Conservation (phyloP, 2,113 vertebrate species). For the Nipponia nippon region DNA sequence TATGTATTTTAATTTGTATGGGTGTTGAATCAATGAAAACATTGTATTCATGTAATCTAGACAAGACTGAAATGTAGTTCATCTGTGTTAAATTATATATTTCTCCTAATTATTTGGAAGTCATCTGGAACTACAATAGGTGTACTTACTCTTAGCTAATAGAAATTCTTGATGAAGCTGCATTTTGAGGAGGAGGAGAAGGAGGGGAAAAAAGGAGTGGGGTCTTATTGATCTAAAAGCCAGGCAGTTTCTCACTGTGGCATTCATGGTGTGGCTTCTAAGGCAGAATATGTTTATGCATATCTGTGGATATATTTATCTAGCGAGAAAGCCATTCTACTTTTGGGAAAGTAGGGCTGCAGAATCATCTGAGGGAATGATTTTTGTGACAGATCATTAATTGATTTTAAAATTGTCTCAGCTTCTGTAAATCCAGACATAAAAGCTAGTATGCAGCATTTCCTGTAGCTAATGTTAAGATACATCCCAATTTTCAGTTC, state of each 20-base stretch:
- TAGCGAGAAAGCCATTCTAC: not conserved
- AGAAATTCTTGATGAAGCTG: not conserved
- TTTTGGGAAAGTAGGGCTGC: not conserved
- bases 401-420: not conserved
- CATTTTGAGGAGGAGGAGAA: not conserved
- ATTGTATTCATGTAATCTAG: not conserved
- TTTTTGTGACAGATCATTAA: not conserved
- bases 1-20: not conserved
- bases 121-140: not conserved
- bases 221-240: not conserved
- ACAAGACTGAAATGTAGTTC: not conserved
- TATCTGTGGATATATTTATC: not conserved
- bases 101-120: not conserved
- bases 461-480: not conserved
- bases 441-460: not conserved
- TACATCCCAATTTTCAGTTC: not conserved
- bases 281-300: rapidly evolving
- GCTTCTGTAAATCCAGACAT: not conserved
- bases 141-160: not conserved
- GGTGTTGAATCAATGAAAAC: not conserved
- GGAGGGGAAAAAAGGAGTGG: not conserved
- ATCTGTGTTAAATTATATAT: not conserved
- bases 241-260: not conserved
- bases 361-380: not conserved
- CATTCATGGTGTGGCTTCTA: not conserved